Conservation (phyloP, 2,113 vertebrate species). For the human region GRCh38 chr21:35521501-35522000, state of each 20-base stretch:
- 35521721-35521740: not conserved
- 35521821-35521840: constrained; percentile 71
- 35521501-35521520: rapidly evolving
- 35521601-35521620: not conserved
- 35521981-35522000: constrained; percentile 72
- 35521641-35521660: not conserved
- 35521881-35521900: constrained; percentile 73
- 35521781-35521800: not conserved
- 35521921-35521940: constrained; percentile 85
- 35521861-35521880: constrained; percentile 50
- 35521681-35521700: not conserved
- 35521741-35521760: not conserved
- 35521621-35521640: not conserved
- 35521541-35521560: rapidly evolving
- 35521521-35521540: not conserved
- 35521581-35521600: not conserved
- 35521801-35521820: not conserved
- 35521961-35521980: constrained; percentile 78
- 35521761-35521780: not conserved
- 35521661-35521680: not conserved
- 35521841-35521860: constrained; percentile 38
- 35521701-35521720: not conserved
- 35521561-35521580: too few relatives aligned
- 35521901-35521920: constrained; percentile 75
- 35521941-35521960: constrained; percentile 82